Base-by-base conservation (phyloP, 2,797 vertebrate genomes). In the Anguilla marmorata region DNA sequence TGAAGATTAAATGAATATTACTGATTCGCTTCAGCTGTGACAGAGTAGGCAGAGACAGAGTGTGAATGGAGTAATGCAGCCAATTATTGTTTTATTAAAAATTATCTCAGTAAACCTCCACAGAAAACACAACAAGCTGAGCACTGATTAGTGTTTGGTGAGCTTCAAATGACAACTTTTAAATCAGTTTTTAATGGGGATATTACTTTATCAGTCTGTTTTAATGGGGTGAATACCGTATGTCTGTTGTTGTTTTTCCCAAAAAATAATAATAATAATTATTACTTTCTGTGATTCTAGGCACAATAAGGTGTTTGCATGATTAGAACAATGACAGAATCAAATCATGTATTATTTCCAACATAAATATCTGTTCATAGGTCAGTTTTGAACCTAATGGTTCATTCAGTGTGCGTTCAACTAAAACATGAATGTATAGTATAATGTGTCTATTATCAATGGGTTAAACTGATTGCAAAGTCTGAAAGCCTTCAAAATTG, bases 1-100 rank as follows among this genome's bases (percentile, higher is more conserved):
- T 91, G 93, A 94, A 96, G 95, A 96, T 95, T 93, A 94, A 94
- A 93, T 92, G 94, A 95, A 96, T 95, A 95, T 96, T 94, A 95
- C 94, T 94, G 94, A 95, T 95, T 92, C 91, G 88, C 91, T 93
- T 96, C 95, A 95, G 95, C 94, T 95, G 95, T 95, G 95, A 93
- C 92, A 89, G 92, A 93, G 89, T 92, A 90, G 92, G 90, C 92
- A 92, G 48, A 63, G 41, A 45, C 41, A 5, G 37, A 54, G 37
- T 48, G 84, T 52, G 52, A 69, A 85, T 79, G 74, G 84, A 79
- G 56, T 79, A n/a, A 48, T 86, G 12, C 19, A 48, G 3, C 16
- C 48, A 66, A 86, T 84, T 84, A 16, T 58, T 58, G 52, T 56
- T 84, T 54, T 50, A 50, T 52, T 56, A 30, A 58, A 84, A 54